These are phyloP conservation scores for Hapalemur alaotrensis DNA, from an alignment of 2,797 vertebrate species.

Conservation along the genomic window DNA sequence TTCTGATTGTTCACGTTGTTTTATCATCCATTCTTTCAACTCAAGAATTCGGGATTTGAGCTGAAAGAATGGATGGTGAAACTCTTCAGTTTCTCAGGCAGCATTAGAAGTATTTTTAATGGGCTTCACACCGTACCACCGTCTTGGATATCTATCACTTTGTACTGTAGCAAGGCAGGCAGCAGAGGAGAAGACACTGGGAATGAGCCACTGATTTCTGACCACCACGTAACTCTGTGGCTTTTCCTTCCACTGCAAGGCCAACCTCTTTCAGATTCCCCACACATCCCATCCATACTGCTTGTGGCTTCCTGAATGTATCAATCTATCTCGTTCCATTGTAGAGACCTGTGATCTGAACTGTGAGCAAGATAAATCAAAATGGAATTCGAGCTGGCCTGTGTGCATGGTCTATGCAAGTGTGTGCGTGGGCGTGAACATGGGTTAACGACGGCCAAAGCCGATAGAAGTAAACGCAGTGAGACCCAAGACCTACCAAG, in stretches of 20 bases:
- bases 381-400: neutral
- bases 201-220: neutral
- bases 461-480: neutral
- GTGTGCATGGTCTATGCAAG: neutral
- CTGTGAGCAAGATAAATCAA: slow-evolving; percentile 1
- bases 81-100: neutral
- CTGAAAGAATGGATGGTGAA: neutral
- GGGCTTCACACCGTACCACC: neutral
- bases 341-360: neutral
- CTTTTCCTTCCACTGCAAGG: neutral
- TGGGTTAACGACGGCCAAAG: neutral
- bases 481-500: neutral
- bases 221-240: neutral
- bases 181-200: neutral
- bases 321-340: neutral
- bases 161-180: neutral
- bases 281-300: neutral
- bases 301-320: neutral
- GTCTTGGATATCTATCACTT: neutral
- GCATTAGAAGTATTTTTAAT: neutral
- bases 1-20: neutral
- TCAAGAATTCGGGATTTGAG: neutral
- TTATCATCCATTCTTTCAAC: neutral
- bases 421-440: neutral
- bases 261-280: neutral